Conservation (phyloP, 2,888 invertebrate species). For the Hermaeophaga mercurialis region DNA sequence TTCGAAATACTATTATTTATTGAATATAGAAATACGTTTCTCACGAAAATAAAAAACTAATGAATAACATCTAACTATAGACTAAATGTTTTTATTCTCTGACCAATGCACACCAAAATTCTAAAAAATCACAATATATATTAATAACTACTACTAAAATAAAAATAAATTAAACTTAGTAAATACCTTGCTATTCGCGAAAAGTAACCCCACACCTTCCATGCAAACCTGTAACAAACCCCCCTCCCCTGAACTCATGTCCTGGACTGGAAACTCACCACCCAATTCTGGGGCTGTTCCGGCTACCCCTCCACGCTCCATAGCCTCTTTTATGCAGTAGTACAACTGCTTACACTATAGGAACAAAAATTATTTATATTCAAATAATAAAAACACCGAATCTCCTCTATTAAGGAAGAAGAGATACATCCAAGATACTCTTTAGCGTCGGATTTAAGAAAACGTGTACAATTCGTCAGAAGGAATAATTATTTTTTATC, state of each 20-base stretch:
- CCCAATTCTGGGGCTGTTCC: slow-evolving; percentile 74
- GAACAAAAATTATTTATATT: slow-evolving; percentile 10
- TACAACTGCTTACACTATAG: slow-evolving; percentile 96
- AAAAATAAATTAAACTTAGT: neutral
- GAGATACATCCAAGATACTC: too few relatives aligned
- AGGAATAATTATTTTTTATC: too few relatives aligned
- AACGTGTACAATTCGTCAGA: too few relatives aligned
- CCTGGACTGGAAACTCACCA: slow-evolving; percentile 98
- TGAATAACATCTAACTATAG: neutral
- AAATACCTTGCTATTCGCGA: slow-evolving; percentile 98
- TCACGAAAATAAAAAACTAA: too few relatives aligned
- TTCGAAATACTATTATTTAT: too few relatives aligned
- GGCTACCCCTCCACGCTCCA: slow-evolving; percentile 87
- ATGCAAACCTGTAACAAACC: slow-evolving; percentile 98
- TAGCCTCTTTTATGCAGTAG: slow-evolving; percentile 97
- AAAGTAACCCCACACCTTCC: slow-evolving; percentile 98
- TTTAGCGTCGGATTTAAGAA: too few relatives aligned
- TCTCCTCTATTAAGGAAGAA: too few relatives aligned
- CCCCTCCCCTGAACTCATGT: slow-evolving; percentile 95
- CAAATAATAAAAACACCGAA: neutral
- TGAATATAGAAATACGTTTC: too few relatives aligned
- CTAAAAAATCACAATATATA: slow-evolving; percentile 20
- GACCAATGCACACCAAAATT: slow-evolving; percentile 31
- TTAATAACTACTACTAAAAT: slow-evolving; percentile 15
- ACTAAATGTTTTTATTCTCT: neutral